phyloP scores from a whole-genome alignment of 53 echinoderm and acorn worm genomes.

The Holothuria leucospilota region DNA sequence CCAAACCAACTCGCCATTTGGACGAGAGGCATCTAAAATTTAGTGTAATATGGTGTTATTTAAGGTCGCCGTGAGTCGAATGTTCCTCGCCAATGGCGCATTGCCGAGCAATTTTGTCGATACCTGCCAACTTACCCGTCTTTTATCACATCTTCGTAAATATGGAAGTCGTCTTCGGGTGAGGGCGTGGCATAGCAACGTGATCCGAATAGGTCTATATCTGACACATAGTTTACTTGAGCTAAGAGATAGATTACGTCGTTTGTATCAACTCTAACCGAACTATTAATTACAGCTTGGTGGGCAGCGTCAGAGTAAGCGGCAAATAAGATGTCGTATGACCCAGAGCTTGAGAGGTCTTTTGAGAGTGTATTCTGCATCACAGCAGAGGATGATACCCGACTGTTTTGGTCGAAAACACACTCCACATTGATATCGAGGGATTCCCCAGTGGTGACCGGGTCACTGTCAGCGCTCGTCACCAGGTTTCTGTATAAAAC shows the following conservation, averaged over 20 bases:
- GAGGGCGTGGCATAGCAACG: constrained; percentile 31
- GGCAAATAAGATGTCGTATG: constrained; percentile 7
- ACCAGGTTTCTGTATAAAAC: constrained; percentile 2
- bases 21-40: too few relatives aligned
- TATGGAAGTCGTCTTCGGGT: background rate
- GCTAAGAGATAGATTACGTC: constrained; percentile 3
- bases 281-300: background rate
- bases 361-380: background rate
- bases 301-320: background rate
- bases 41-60: too few relatives aligned
- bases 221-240: background rate
- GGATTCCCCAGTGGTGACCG: background rate
- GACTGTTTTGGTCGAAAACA: constrained; percentile 28
- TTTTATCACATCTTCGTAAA: background rate
- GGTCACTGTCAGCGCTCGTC: background rate
- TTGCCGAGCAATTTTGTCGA: too few relatives aligned
- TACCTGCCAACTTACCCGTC: constrained; percentile 11
- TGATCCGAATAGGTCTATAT: background rate
- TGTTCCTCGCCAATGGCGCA: too few relatives aligned
- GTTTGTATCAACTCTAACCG: constrained; percentile 3
- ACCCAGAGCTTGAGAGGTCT: background rate
- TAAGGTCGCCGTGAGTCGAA: too few relatives aligned
- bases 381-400: constrained; percentile 25
- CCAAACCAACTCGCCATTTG: too few relatives aligned
- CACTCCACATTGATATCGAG: constrained; percentile 18